Base-by-base conservation (phyloP, 2,888 invertebrate genomes). In the Hoplodrina ambigua region DNA sequence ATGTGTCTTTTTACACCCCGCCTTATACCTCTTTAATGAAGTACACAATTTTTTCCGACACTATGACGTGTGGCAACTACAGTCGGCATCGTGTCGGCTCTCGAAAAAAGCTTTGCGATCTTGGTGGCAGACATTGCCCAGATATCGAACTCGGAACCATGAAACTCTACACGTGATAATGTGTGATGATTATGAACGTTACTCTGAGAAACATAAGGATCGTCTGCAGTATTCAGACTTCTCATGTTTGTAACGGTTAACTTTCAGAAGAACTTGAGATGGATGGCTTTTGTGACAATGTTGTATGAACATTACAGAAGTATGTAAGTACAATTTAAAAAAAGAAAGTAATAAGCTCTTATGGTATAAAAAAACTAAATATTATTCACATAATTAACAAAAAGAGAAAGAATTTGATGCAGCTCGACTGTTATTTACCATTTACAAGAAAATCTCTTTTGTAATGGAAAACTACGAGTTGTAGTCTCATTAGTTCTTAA, bases 161-260 rank as follows among this genome's bases (percentile, higher is more conserved):
- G 90, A 88, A 90, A 79, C 77, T 69, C 77, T 80, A 80, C 72
- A 77, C 73, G 83, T 86, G 85, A 88, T n/a, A n/a, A n/a, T 91
- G 89, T 88, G 85, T 84, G 82, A 87, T 76, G 85, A 85, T 86
- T 82, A 78, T 72, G 69, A 84, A 74, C 75, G 72, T 87, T 83
- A 30, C 58, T 82, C 25, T 53, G 59, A 68, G 57, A 46, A 52
- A 61, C 54, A 77, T 67, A 53, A 82, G 19, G 20, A 69, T 83
- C 72, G 57, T 72, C 61, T 78, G 54, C 64, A 50, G 59, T 53
- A 64, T 56, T 59, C 54, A 80, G 58, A 74, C 72, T 56, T 67
- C 70, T 81, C 78, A 58, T 44, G 54, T 72, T 74, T 44, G 0
- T 20, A 66, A 49, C 19, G 37, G 17, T 52, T 57, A 25, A 52